Base-by-base conservation (phyloP, 1,140 invertebrate species). In the Batillaria attramentaria region DNA sequence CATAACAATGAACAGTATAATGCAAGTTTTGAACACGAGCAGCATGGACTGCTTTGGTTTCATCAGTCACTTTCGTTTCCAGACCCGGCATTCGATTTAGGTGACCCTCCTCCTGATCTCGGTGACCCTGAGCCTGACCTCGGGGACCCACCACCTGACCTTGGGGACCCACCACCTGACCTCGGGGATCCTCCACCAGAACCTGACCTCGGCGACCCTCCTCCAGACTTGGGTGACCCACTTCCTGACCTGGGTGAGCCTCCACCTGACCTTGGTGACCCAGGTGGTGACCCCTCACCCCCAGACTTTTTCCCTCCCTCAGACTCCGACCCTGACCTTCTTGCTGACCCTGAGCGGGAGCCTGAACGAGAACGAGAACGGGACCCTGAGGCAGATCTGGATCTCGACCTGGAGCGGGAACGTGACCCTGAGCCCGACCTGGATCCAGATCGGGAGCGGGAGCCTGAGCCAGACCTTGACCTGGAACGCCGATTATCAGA, bases 321-420 rank as follows among this genome's bases (percentile, higher is more conserved):
- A 42, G 80, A 82, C 42, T 79, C 75, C 24, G 82, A 80, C 81
- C 79, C 79, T 74, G 79, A 87, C 80, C 66, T 73, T 66, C 46
- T 72, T 77, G 79, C 43, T 84, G 79, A 85, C 57, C 85, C 83
- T 4, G 86, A 85, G 13, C 86, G 73, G 24, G 91, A 92, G n/a
- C 88, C 80, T 50, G 87, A 89, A 1, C 87, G 37, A 70, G 88
- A 91, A 18, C 84, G 76, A 16, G 90, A 91, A 50, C 86, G 85
- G n/a, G 87, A 88, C 90, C 77, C 84, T 16, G 91, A 91, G 62
- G 81, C 57, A n/a, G 81, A 84, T 42, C 82, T 65, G 20, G 87
- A 90, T 46, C 83, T 83, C 18, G 88, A 88, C 31, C 84, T 43
- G 83, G 24, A 77, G 4, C 88, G 81, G 3, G 89, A 90, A 70